Percentiles rank a stretch among this genome's conserved stretches.
These are phyloP conservation scores for Onchidella celtica DNA, from an alignment of 2,888 invertebrate genomes.

Conservation along the genomic window DNA sequence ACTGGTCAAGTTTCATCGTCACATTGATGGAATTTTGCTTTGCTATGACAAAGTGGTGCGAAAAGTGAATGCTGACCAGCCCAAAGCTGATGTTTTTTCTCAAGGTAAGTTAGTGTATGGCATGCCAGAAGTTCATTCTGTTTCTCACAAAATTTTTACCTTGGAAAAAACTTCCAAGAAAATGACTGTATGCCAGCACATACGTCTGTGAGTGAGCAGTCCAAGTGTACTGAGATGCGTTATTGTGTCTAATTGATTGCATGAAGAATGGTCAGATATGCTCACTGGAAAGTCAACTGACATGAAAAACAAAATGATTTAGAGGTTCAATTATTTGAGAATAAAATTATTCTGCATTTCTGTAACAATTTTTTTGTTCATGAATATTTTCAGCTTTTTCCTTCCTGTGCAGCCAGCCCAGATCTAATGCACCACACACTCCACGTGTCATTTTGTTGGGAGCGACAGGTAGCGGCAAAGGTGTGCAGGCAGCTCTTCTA, in stretches of 20 bases:
- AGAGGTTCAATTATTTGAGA: too few relatives aligned
- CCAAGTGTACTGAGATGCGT: too few relatives aligned
- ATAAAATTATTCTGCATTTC: too few relatives aligned
- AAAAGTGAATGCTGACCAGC: constrained; percentile 80
- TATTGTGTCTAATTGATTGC: too few relatives aligned
- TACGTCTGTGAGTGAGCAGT: too few relatives aligned
- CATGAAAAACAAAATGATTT: too few relatives aligned
- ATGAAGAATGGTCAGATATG: too few relatives aligned
- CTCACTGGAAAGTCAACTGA: too few relatives aligned
- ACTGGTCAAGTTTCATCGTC: constrained; percentile 74
- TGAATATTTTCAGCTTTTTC: constrained; percentile 75
- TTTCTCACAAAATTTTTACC: too few relatives aligned
- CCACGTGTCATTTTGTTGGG: constrained; percentile 79
- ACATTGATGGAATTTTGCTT: constrained; percentile 73
- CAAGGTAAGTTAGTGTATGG: constrained; percentile 76
- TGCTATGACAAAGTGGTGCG: constrained; percentile 71
- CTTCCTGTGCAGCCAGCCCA: constrained; percentile 71
- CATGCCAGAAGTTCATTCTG: background rate
- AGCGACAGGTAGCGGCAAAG: constrained; percentile 79
- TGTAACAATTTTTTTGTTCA: too few relatives aligned
- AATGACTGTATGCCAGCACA: too few relatives aligned
- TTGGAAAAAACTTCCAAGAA: too few relatives aligned
- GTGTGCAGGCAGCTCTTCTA: constrained; percentile 77
- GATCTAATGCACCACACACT: constrained; percentile 79
- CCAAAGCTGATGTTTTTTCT: constrained; percentile 79